Percentiles rank a stretch among this genome's conserved stretches.
Conservation (phyloP, 1,140 invertebrate species). For the Calliopsis andreniformis region DNA sequence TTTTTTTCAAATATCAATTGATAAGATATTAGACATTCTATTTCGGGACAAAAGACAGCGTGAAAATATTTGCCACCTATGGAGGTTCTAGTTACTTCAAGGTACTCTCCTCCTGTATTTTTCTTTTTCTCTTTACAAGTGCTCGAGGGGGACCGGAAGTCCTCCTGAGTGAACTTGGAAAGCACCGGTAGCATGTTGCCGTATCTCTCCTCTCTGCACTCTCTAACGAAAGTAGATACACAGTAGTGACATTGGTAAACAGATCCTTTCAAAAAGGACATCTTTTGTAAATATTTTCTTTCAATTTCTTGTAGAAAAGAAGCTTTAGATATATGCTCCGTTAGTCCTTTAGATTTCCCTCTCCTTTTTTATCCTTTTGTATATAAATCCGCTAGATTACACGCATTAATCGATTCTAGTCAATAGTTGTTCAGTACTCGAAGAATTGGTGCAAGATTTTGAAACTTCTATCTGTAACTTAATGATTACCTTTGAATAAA, state of each 20-base stretch:
- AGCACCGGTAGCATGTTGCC: slow-evolving; percentile 66
- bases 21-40: no score
- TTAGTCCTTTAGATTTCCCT: not conserved
- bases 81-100: slow-evolving; percentile 57
- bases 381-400: slow-evolving; percentile 13
- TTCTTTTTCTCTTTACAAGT: slow-evolving; percentile 38
- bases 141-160: slow-evolving; percentile 46
- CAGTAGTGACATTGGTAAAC: slow-evolving; percentile 40
- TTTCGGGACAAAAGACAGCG: slow-evolving; percentile 15
- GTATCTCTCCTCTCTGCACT: slow-evolving; percentile 59
- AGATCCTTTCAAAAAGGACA: slow-evolving; percentile 25
- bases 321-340: slow-evolving; percentile 1
- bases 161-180: slow-evolving; percentile 53
- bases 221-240: slow-evolving; percentile 48
- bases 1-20: not conserved
- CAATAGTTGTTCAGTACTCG: not conserved
- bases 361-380: not conserved
- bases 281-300: slow-evolving; percentile 62
- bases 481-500: no score
- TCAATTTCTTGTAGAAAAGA: slow-evolving; percentile 14
- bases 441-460: slow-evolving; percentile 18
- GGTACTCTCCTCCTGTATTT: slow-evolving; percentile 51
- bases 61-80: slow-evolving; percentile 57
- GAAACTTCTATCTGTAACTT: no score
- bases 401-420: not conserved